Evolutionary conservation across 2,113 vertebrate species (phyloP), one percentile per base, ranked within the genome.

Genomic region (Entosphenus tridentatus): DNA sequence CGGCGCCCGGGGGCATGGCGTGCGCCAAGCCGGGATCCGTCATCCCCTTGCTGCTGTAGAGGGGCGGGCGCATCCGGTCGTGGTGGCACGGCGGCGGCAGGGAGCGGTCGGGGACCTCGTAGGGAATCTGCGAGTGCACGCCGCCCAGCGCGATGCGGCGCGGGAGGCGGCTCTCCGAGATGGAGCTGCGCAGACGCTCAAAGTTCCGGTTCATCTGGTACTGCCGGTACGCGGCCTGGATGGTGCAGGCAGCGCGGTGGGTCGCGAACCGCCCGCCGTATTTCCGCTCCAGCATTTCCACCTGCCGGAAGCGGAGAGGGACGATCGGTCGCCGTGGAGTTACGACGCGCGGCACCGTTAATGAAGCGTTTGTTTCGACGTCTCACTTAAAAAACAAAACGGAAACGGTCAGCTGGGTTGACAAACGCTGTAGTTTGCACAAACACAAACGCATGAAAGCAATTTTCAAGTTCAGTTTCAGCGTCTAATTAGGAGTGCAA

Each of bases 201-300:
- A 95, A 95, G 75, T 95, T 95, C 81, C 91, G 90, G 75, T 89
- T 89, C 88, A 95, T 95, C 70, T 87, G 89, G 73, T 95, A 95
- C 73, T 92, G 89, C n/a, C 89, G 85, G 77, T 90, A 95, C 54
- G 89, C 89, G 0, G 87, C 89, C 77, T 95, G 89, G 77, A 92
- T 92, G 75, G 81, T 92, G 59, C 86, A 80, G 2, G 88, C 89
- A 3, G 89, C 89, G 71, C 89, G 79, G 69, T 88, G 86, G 73
- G 86, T 88, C 74, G 89, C 81, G 73, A 90, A 95, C 70, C 87
- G 89, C 69, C 89, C 89, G 2, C 89, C 89, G 2, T 95, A 92
- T 75, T 91, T 89, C 74, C 88, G 83, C 78, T 95, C 89, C 77
- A 95, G 78, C 87, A 95, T 89, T 80, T 95, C 89, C 81, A 95